phyloP scores from a whole-genome alignment of 2,888 invertebrate genomes.

The Gymnosoma rotundatum region DNA sequence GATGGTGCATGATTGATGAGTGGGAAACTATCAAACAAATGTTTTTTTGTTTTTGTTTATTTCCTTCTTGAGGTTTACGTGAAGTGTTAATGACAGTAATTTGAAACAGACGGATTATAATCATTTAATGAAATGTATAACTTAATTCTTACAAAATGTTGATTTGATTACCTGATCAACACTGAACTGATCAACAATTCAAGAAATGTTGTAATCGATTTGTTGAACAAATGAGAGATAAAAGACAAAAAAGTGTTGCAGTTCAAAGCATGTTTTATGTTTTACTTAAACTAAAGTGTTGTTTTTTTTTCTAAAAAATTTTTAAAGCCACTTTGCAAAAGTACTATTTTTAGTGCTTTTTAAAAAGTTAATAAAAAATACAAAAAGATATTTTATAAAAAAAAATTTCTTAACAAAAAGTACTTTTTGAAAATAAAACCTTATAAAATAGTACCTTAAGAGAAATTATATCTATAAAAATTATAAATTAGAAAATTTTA shows the following conservation, averaged over 20 bases:
- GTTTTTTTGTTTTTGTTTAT: not conserved
- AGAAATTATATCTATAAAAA: no score
- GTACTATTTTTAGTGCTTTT: no score
- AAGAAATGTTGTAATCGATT: constrained; percentile 4
- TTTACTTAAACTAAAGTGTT: no score
- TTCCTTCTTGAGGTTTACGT: not conserved
- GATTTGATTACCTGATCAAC: not conserved
- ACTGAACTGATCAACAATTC: not conserved
- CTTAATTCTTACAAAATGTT: constrained; percentile 22
- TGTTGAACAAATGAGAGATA: not conserved
- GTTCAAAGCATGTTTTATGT: no score
- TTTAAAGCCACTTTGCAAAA: no score
- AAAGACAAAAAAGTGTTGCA: not conserved
- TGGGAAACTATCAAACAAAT: constrained; percentile 5
- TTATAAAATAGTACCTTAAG: no score
- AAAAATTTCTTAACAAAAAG: not conserved
- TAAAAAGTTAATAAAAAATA: no score
- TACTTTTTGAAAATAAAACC: not conserved
- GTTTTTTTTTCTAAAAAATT: no score
- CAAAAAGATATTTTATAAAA: no score
- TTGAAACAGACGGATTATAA: constrained; percentile 24
- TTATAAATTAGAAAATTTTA: no score
- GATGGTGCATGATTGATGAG: constrained; percentile 24
- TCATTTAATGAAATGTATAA: not conserved
- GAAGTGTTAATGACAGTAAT: constrained; percentile 43